Conservation (phyloP, 2,888 invertebrate genomes). For the Agapostemon virescens region DNA sequence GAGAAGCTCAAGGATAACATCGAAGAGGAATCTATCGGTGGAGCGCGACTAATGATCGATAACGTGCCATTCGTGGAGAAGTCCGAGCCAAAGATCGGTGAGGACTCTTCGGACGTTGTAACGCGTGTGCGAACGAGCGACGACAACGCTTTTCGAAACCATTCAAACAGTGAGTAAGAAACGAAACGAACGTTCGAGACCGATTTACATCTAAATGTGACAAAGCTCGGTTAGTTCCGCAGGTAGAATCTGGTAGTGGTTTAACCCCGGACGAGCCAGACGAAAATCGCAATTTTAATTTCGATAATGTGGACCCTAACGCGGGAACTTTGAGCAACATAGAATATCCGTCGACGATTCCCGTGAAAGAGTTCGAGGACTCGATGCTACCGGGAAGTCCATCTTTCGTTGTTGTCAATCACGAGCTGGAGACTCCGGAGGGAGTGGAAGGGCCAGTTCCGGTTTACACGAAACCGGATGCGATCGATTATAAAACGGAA, state of each 20-base stretch:
- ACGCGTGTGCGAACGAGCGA: background rate
- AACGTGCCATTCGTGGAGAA: conserved; percentile 59
- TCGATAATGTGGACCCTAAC: conserved; percentile 31
- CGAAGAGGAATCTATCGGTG: conserved; percentile 47
- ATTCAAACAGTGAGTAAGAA: conserved; percentile 35
- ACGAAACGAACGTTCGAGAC: background rate
- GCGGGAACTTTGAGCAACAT: conserved; percentile 14
- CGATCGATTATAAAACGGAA: conserved; percentile 38
- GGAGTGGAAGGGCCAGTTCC: conserved; percentile 76
- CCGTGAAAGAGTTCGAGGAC: conserved; percentile 14
- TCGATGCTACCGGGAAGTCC: conserved; percentile 57
- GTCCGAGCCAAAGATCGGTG: conserved; percentile 57
- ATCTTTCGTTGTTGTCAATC: conserved; percentile 73
- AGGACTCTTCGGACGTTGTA: conserved; percentile 41
- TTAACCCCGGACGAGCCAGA: conserved; percentile 54
- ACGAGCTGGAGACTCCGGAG: conserved; percentile 75
- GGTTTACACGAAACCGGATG: conserved; percentile 72
- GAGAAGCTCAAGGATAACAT: conserved; percentile 37
- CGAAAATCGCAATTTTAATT: conserved; percentile 29
- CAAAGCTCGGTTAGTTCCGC: conserved; percentile 39
- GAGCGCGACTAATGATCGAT: conserved; percentile 54
- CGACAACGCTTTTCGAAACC: conserved; percentile 26
- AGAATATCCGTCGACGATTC: conserved; percentile 26
- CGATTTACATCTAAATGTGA: background rate
- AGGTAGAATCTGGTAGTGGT: conserved; percentile 65